A percentile compares a stretch with the other conserved stretches of the same genome.
Conservation (phyloP, 2,888 invertebrate genomes). For the Xestia xanthographa region DNA sequence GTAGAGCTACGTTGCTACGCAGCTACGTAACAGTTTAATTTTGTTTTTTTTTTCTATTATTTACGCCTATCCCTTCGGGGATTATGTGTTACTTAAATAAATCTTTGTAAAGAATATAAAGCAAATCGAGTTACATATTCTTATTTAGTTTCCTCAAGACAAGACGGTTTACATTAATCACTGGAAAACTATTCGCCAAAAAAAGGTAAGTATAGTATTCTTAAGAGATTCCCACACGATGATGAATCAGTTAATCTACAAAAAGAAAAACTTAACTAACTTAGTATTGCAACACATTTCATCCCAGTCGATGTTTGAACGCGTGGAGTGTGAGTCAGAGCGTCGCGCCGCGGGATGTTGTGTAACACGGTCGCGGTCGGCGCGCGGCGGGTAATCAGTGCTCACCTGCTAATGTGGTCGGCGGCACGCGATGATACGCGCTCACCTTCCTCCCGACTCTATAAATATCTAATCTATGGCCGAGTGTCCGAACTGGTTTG, state of each 20-base stretch:
- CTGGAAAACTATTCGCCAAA: slow-evolving; percentile 34
- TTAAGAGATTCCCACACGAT: slow-evolving; percentile 17
- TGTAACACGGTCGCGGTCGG: slow-evolving; percentile 27
- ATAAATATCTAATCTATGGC: slow-evolving; percentile 10
- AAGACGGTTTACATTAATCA: slow-evolving; percentile 13
- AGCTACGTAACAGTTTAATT: background rate
- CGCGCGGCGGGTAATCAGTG: background rate
- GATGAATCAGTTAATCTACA: slow-evolving; percentile 39
- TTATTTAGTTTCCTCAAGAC: slow-evolving; percentile 17
- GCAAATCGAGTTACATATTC: background rate
- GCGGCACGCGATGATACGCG: slow-evolving; percentile 36
- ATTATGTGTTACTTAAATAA: background rate
- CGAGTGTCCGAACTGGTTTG: slow-evolving; percentile 8
- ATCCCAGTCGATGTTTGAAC: background rate
- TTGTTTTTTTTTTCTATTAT: background rate
- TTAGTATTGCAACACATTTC: slow-evolving; percentile 53
- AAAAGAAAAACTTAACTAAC: slow-evolving; percentile 18
- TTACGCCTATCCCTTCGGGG: background rate
- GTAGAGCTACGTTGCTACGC: slow-evolving; percentile 19
- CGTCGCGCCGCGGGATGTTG: slow-evolving; percentile 21
- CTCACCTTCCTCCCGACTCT: background rate
- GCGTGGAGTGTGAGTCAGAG: slow-evolving; percentile 43
- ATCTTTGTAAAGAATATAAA: background rate
- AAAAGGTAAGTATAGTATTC: slow-evolving; percentile 6
- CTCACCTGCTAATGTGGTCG: background rate